Evolutionary conservation across 37 sponge, comb jelly and placozoan genomes (phyloP).

Genomic region (Cliona cf. orientalis): DNA sequence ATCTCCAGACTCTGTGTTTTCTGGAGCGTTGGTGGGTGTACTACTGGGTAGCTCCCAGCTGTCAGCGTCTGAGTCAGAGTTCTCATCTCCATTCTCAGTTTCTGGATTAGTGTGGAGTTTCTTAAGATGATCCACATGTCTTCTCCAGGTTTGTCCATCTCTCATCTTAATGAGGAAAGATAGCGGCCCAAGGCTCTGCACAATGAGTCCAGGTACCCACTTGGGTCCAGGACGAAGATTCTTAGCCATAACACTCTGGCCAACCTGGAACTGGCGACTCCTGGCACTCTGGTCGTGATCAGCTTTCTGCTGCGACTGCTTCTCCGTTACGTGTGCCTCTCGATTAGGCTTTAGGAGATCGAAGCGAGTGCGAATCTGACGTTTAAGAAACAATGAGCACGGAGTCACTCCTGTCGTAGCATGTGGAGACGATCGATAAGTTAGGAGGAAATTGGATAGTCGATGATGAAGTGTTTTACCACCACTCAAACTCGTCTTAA

Average conservation of each 20-base stretch:
- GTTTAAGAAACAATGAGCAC: neutral
- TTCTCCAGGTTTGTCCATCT: neutral
- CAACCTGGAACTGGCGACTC: neutral
- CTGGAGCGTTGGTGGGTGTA: too few species aligned
- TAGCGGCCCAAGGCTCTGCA: neutral
- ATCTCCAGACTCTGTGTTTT: too few species aligned
- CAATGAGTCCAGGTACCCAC: neutral
- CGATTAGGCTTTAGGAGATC: constrained; percentile 16
- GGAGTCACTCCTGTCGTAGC: constrained; percentile 5
- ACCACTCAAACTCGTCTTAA: constrained; percentile 8
- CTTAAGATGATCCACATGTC: neutral
- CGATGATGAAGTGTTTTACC: constrained; percentile 26
- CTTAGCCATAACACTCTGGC: neutral
- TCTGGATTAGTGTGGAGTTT: neutral
- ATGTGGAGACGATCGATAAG: constrained; percentile 5
- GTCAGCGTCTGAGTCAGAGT: neutral
- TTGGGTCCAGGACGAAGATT: neutral
- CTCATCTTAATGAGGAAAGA: neutral
- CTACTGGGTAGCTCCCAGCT: neutral
- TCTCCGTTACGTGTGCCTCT: neutral
- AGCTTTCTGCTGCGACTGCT: constrained; percentile 7
- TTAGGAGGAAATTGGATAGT: constrained; percentile 17
- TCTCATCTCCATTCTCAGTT: neutral
- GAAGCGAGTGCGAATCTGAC: neutral
- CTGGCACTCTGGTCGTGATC: neutral